Percentiles rank a stretch among this genome's conserved stretches.
Evolutionary conservation across 2,888 invertebrate species (phyloP).

Genomic region (Euclidia mi): DNA sequence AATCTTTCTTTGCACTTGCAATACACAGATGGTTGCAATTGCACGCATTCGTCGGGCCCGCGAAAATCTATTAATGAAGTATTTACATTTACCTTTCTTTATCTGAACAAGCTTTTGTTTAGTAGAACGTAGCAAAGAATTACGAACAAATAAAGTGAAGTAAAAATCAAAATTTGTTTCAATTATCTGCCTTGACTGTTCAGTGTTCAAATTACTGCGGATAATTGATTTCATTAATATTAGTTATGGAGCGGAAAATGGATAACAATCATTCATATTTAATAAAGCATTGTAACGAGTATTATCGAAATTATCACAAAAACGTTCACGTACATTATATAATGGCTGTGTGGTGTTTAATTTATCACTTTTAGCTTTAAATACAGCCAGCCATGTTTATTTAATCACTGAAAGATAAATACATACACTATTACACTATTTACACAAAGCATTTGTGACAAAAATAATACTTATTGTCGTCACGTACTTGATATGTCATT

Average conservation of each 20-base stretch:
- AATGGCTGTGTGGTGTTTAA: neutral
- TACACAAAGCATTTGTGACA: too few species aligned
- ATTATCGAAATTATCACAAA: conserved; percentile 17
- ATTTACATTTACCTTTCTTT: too few species aligned
- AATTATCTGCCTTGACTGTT: conserved; percentile 15
- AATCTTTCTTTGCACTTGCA: too few species aligned
- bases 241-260: conserved; percentile 23
- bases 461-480: too few species aligned
- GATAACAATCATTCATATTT: conserved; percentile 20
- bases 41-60: too few species aligned
- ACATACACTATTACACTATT: too few species aligned
- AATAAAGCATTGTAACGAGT: conserved; percentile 14
- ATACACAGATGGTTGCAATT: too few species aligned
- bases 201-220: conserved; percentile 16
- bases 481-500: too few species aligned
- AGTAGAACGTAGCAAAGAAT: neutral
- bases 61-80: too few species aligned
- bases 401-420: neutral
- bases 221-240: conserved; percentile 31
- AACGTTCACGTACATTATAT: conserved; percentile 10
- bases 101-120: too few species aligned
- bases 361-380: conserved; percentile 9
- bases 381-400: too few species aligned
- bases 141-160: conserved; percentile 1
- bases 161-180: conserved; percentile 15